phyloP scores from a whole-genome alignment of 2,888 invertebrate genomes.

The Itoplectis maculator region DNA sequence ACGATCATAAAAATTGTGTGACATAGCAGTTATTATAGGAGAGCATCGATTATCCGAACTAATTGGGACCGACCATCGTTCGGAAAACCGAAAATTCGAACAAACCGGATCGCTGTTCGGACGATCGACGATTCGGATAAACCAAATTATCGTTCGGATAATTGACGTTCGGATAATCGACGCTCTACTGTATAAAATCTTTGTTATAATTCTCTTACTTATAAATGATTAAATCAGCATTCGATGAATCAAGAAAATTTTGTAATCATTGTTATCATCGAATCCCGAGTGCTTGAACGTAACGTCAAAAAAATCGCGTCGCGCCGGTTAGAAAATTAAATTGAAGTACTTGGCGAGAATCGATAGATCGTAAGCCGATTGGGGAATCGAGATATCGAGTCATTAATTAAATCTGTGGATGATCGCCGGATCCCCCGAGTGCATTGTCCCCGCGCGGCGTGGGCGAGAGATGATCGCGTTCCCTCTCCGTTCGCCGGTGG shows the following conservation, averaged over 20 bases:
- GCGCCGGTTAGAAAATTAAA: slow-evolving; percentile 20
- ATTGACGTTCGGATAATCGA: no score
- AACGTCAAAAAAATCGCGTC: background rate
- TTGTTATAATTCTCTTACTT: no score
- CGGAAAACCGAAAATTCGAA: no score
- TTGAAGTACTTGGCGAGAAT: slow-evolving; percentile 14
- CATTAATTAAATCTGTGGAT: slow-evolving; percentile 70
- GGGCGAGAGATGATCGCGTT: slow-evolving; percentile 39
- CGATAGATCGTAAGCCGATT: slow-evolving; percentile 57
- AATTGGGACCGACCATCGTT: no score
- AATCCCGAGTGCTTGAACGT: background rate
- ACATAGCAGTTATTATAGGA: no score
- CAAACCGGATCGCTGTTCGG: no score
- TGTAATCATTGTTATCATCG: background rate
- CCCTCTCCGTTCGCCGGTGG: slow-evolving; percentile 50
- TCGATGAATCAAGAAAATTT: background rate
- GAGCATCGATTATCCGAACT: no score
- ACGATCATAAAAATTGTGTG: no score
- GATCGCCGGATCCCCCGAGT: slow-evolving; percentile 66
- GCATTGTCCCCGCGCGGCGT: slow-evolving; percentile 58
- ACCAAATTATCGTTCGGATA: no score
- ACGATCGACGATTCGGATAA: no score
- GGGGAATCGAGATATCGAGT: slow-evolving; percentile 67
- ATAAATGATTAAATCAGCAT: no score
- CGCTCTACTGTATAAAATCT: no score